Evolutionary conservation across 2,113 vertebrate species (phyloP).

Genomic region (Erpornis zantholeuca): DNA sequence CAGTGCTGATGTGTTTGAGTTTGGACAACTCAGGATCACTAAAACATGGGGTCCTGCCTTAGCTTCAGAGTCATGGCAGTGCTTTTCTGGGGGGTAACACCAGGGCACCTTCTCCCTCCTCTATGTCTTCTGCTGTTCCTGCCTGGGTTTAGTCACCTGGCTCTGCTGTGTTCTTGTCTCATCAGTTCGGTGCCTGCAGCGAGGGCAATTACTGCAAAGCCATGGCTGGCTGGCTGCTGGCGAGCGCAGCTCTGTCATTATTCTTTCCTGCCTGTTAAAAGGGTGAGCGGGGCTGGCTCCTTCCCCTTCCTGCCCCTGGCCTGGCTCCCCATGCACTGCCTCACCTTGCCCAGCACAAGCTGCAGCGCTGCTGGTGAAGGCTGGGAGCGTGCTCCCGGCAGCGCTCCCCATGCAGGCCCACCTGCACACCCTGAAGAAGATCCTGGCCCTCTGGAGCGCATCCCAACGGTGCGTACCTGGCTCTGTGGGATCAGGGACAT

Average conservation of each 20-base stretch:
- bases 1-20: neutral
- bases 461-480: constrained; percentile 21
- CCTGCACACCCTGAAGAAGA: neutral
- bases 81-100: neutral
- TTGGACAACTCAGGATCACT: neutral
- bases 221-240: neutral
- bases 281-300: neutral
- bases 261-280: constrained; percentile 16
- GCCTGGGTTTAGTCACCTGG: neutral
- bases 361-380: neutral
- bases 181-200: neutral
- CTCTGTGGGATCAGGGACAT: rapidly evolving
- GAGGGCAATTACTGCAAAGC: neutral
- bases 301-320: neutral
- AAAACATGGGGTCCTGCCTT: rapidly evolving
- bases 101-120: neutral
- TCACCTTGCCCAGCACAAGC: neutral
- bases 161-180: neutral
- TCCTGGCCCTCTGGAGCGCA: constrained; percentile 10
- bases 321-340: neutral
- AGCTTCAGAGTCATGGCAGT: neutral
- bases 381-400: neutral
- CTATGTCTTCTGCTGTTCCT: neutral
- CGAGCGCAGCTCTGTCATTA: neutral
- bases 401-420: neutral